Base-by-base conservation (phyloP, 2,113 vertebrate genomes). In the Hucho hucho region DNA sequence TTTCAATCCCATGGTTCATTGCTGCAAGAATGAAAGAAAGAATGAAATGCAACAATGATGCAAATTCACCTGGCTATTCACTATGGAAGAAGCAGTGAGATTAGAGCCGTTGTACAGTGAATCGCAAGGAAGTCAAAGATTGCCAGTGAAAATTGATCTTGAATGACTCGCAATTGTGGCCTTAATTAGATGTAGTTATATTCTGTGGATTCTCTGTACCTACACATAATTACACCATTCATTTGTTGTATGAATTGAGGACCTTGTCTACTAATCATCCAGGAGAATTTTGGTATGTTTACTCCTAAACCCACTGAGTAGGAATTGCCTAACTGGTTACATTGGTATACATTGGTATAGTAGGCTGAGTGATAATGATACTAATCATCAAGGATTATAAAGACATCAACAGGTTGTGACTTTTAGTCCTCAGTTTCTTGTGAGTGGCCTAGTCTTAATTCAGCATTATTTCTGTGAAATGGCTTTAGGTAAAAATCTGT, bases 21-120 rank as follows among this genome's bases (percentile, higher is more conserved):
- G 25, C 53, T 65, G 78, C 65, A 32, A 37, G 16, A n/a, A n/a
- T n/a, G n/a, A n/a, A n/a, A n/a, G 56, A 76, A 79, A 74, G 69
- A 75, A 29, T 78, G 81, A 77, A 81, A 76, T 69, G 69, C 28
- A 77, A 75, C 77, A 74, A 29, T 75, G 71, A 49, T 69, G 47
- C 64, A 58, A 81, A 77, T 79, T 73, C 69, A 11, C 20, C 7
- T 32, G 25, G 69, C 83, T 77, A 18, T 81, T 77, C 84, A 7
- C 24, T 16, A 28, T 18, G 25, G 11, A 29, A 32, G 64, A 37
- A 18, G 58, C 58, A 59, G n/a, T 1, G 14, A 18, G 12, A 59
- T 20, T 59, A 59, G 58, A 59, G 6, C 7, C 2, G 43, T 12
- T 46, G 43, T 28, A 28, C 43, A 46, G 43, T 46, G 53, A 20